Evolutionary conservation across 2,113 vertebrate genomes (phyloP).

Genomic region (Marmota monax): DNA sequence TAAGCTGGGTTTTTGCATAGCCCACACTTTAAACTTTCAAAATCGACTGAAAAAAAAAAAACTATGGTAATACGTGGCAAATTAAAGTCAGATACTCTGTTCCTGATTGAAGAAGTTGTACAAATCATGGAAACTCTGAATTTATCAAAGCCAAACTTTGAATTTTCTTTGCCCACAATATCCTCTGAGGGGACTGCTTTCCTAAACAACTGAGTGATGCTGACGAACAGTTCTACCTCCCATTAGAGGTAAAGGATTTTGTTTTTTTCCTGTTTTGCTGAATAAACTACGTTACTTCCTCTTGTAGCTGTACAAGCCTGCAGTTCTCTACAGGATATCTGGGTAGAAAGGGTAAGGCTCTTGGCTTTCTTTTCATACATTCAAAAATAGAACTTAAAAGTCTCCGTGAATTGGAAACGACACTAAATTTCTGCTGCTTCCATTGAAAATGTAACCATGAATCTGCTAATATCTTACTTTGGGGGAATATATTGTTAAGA

Average conservation of each 20-base stretch:
- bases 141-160: conserved; percentile 73
- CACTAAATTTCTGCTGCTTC: fast-evolving
- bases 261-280: conserved; percentile 70
- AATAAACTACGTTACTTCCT: conserved; percentile 80
- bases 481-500: conserved; percentile 16
- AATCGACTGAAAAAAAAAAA: conserved; percentile 41
- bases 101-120: conserved; percentile 64
- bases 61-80: conserved; percentile 51
- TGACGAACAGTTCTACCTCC: conserved; percentile 59
- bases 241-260: conserved; percentile 67
- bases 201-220: conserved; percentile 66
- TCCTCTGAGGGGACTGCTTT: conserved; percentile 57
- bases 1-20: conserved; percentile 35
- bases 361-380: conserved; percentile 47
- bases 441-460: not conserved
- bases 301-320: not conserved
- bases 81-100: conserved; percentile 69
- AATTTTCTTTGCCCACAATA: conserved; percentile 69
- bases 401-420: not conserved
- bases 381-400: conserved; percentile 61
- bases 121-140: conserved; percentile 78
- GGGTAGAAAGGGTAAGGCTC: conserved; percentile 80
- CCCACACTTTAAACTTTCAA: conserved; percentile 51
- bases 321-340: conserved; percentile 53
- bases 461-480: conserved; percentile 42